phyloP scores from a whole-genome alignment of 2,888 invertebrate genomes.

The Bhutanitis thaidina region DNA sequence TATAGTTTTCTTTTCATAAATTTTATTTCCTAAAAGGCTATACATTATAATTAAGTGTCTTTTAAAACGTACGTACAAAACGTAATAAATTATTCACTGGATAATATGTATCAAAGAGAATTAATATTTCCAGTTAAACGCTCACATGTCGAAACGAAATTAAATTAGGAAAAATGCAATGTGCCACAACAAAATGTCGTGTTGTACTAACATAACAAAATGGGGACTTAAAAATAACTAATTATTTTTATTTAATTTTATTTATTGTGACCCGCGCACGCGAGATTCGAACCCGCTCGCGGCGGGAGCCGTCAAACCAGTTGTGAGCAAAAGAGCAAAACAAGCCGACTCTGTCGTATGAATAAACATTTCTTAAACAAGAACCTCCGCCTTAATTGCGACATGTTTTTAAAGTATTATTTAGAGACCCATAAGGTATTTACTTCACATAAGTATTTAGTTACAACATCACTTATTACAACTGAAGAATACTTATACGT shows the following conservation, averaged over 20 bases:
- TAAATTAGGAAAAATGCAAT: slow-evolving; percentile 53
- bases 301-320: slow-evolving; percentile 56
- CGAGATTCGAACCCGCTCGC: slow-evolving; percentile 45
- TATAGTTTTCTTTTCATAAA: too few species aligned
- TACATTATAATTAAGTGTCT: too few species aligned
- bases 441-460: too few species aligned
- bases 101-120: too few species aligned
- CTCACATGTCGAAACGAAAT: slow-evolving; percentile 49
- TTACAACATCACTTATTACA: too few species aligned
- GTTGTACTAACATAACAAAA: slow-evolving; percentile 52
- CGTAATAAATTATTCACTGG: too few species aligned
- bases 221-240: slow-evolving; percentile 46
- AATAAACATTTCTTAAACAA: slow-evolving; percentile 44
- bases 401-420: slow-evolving; percentile 32
- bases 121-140: slow-evolving; percentile 9
- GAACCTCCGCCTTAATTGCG: slow-evolving; percentile 46
- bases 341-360: slow-evolving; percentile 30
- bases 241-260: slow-evolving; percentile 73
- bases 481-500: too few species aligned
- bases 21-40: too few species aligned
- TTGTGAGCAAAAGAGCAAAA: slow-evolving; percentile 42
- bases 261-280: slow-evolving; percentile 59
- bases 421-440: too few species aligned
- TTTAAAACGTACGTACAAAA: too few species aligned
- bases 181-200: slow-evolving; percentile 55